Evolutionary conservation across 2,888 invertebrate species (phyloP), one percentile per base, ranked within the genome.

Genomic region (Rhorus exstirpatorius): DNA sequence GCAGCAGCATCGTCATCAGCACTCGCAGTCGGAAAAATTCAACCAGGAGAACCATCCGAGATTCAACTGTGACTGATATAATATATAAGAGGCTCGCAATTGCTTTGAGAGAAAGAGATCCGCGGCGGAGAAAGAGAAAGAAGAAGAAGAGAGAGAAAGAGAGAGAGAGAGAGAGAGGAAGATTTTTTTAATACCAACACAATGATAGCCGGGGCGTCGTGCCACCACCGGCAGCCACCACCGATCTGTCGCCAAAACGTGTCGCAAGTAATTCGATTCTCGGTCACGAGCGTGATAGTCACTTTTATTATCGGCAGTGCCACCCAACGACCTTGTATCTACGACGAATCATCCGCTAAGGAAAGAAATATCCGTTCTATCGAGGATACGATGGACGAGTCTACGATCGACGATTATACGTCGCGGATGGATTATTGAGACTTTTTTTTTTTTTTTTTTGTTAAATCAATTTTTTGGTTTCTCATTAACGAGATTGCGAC

Each of bases 241-340:
- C 86, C 86, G 87, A 88, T 87, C 81, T 83, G 82, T 87, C 86
- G 88, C 87, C 88, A 88, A 88, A 88, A 87, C 79, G 85, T 87
- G 87, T 88, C 87, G 88, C 88, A 86, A 88, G 88, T 88, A 82
- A 88, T 87, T 86, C 83, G 87, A 87, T 86, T 86, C 86, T 83
- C 81, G 88, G 86, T 88, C 88, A 88, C 86, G 88, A 86, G 88
- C 77, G 85, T 82, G 84, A 85, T 86, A 81, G 86, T 84, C 85
- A 84, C 84, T 87, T 85, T 87, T 87, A 86, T 86, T 81, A 85
- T 87, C 86, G 86, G 80, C 84, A 85, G 85, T 86, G 83, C 82
- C 81, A 83, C 71, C 77, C 70, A 80, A 82, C 85, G 86, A 87
- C 88, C 87, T 87, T 86, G 86, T 38, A 70, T 75, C 83, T 75